Evolutionary conservation across 1,140 invertebrate genomes (phyloP), one percentile per base, ranked within the genome.

Genomic region (Scaptomyza graminum): DNA sequence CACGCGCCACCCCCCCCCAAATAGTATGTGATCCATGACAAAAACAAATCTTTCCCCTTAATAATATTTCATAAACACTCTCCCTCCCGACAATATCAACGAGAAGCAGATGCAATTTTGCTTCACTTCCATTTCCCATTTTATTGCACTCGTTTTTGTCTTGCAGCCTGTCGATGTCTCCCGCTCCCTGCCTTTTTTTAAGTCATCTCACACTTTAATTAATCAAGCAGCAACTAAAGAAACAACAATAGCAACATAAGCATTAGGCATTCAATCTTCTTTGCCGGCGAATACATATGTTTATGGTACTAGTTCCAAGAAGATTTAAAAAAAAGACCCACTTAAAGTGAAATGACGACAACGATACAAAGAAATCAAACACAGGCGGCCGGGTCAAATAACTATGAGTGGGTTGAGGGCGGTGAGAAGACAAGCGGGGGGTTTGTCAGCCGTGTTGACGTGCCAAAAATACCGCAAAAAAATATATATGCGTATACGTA

Each of bases 141-240:
- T 46, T 22, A 12, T 56, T 34, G 54, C 69, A 54, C 61, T 72
- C 43, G n/a, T 51, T 43, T 51, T 43, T 76, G 70, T 68, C 49
- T 64, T 64, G 52, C 59, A 70, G 57, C 74, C 65, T 76, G 74
- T 76, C 76, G 69, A 51, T 76, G 64, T 54, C 5, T 51, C 28
- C 52, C 61, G 39, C 57, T 65, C 65, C 61, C 39, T 55, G 5
- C 52, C 50, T 80, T 55, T 72, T 66, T 77, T 2, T 22, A 3
- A 22, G 74, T 81, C 69, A 65, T 77, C 78, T 78, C 79, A 81
- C 79, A 81, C 79, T 82, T 82, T 82, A 81, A 81, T 81, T 81
- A 81, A 81, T 81, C 63, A 81, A 82, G 34, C 56, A 61, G 55
- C 68, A 72, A 67, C 50, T n/a, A 49, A 44, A 74, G 50, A 41